Percentiles rank a stretch among this genome's conserved stretches.
Evolutionary conservation across 2,113 vertebrate species (phyloP).

Genomic region (Apodemus speciosus): DNA sequence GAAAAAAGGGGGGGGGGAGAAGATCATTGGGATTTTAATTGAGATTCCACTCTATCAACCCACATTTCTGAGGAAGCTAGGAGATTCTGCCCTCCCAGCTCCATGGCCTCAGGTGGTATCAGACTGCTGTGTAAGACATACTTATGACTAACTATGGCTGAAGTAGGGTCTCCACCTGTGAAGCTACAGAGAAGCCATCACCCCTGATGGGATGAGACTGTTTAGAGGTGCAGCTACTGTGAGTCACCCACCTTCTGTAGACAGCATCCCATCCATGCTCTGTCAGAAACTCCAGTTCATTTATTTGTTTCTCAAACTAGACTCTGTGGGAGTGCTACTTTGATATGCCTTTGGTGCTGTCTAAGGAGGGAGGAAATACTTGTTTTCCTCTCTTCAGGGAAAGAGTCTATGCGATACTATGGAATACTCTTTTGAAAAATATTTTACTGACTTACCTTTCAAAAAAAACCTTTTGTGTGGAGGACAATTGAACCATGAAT

Average conservation of each 20-base stretch:
- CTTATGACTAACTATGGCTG: not conserved
- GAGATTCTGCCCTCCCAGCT: not conserved
- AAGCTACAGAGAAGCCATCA: not conserved
- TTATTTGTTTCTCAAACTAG: not conserved
- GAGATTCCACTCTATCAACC: not conserved
- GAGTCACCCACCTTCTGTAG: not conserved
- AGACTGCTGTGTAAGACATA: not conserved
- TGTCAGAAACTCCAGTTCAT: not conserved
- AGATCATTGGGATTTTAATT: not conserved
- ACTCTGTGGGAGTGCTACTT: too few species aligned
- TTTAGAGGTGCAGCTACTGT: not conserved
- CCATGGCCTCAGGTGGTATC: not conserved
- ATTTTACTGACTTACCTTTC: slow-evolving; percentile 6
- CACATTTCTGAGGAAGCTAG: not conserved
- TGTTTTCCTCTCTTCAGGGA: not conserved
- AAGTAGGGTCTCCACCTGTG: too few species aligned
- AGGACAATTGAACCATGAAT: slow-evolving; percentile 20
- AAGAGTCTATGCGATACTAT: too few species aligned
- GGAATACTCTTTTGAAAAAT: not conserved
- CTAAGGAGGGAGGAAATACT: not conserved
- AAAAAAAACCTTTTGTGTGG: not conserved
- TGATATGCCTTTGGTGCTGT: not conserved
- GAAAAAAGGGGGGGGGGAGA: not conserved
- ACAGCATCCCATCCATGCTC: rapidly evolving
- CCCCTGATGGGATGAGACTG: not conserved